A percentile compares a stretch with the other conserved stretches of the same genome.
Conservation (phyloP, 2,113 vertebrate species). For the Labeo catla region DNA sequence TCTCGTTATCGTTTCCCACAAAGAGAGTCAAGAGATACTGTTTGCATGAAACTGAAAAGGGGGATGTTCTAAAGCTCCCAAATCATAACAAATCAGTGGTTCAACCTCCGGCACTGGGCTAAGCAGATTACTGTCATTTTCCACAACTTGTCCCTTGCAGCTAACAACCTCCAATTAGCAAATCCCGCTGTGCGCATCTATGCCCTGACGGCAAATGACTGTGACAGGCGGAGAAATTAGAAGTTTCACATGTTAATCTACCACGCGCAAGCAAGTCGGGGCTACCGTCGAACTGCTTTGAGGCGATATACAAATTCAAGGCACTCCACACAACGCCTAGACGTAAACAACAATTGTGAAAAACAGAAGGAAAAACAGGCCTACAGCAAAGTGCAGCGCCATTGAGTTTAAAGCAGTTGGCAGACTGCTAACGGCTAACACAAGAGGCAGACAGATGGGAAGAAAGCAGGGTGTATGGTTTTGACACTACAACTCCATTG, state of each 20-base stretch:
- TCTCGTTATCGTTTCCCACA: slow-evolving; percentile 68
- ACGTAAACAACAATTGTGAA: slow-evolving; percentile 44
- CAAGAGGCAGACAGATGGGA: slow-evolving; percentile 4
- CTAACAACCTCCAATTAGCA: slow-evolving; percentile 85
- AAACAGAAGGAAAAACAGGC: slow-evolving; percentile 54
- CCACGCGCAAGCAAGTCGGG: slow-evolving; percentile 74
- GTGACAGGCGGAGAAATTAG: slow-evolving; percentile 82
- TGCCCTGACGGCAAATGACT: slow-evolving; percentile 77
- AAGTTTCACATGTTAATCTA: slow-evolving; percentile 78
- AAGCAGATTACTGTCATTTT: slow-evolving; percentile 83
- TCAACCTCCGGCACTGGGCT: slow-evolving; percentile 76
- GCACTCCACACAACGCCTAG: slow-evolving; percentile 51
- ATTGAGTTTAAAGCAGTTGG: background rate
- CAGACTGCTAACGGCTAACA: slow-evolving; percentile 27
- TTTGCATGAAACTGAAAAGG: slow-evolving; percentile 68
- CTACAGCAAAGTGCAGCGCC: background rate
- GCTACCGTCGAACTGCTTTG: slow-evolving; percentile 69
- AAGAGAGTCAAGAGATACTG: slow-evolving; percentile 65
- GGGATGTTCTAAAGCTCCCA: slow-evolving; percentile 70
- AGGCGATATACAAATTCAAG: slow-evolving; percentile 68
- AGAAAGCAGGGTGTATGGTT: background rate
- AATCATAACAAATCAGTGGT: slow-evolving; percentile 79
- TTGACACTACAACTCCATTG: slow-evolving; percentile 3
- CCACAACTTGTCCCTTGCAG: slow-evolving; percentile 82
- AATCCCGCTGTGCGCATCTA: slow-evolving; percentile 78